Evolutionary conservation across 2,888 invertebrate species (phyloP).

Genomic region (Hybos culiciformis): DNA sequence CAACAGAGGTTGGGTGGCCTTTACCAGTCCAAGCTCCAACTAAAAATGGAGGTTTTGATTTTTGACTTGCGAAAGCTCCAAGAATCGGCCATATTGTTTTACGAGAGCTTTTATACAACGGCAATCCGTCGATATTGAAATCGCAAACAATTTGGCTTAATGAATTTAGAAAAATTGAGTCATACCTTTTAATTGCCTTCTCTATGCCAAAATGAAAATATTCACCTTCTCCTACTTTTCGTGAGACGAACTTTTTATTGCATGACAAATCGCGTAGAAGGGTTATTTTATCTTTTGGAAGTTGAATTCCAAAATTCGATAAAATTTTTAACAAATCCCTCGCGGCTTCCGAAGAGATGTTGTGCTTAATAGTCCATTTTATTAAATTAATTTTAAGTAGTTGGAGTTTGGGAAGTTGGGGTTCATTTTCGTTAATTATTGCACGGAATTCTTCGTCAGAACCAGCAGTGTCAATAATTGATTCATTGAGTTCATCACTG

Average conservation of each 20-base stretch:
- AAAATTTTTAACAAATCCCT: not conserved
- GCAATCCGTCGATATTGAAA: not conserved
- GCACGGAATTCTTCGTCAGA: too few species aligned
- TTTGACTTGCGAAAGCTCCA: not conserved
- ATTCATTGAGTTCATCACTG: too few species aligned
- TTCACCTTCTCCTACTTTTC: not conserved
- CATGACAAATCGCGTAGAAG: not conserved
- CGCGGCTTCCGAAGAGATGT: not conserved
- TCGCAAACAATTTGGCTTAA: conserved; percentile 1
- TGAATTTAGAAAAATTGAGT: not conserved
- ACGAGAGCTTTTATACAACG: conserved; percentile 1
- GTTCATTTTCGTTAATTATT: too few species aligned
- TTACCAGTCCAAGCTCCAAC: not conserved
- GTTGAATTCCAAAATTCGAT: not conserved
- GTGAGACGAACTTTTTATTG: not conserved
- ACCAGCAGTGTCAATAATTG: too few species aligned
- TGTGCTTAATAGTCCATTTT: not conserved
- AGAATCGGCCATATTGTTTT: conserved; percentile 1
- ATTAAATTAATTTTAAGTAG: not conserved
- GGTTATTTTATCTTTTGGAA: not conserved
- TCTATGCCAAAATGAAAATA: not conserved
- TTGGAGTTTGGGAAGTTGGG: too few species aligned
- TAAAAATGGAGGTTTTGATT: not conserved
- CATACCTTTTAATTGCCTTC: not conserved
- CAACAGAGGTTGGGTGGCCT: not conserved